A percentile compares a stretch with the other conserved stretches of the same genome.
Conservation (phyloP, 2,797 vertebrate genomes). For the Coracias cyanogaster region DNA sequence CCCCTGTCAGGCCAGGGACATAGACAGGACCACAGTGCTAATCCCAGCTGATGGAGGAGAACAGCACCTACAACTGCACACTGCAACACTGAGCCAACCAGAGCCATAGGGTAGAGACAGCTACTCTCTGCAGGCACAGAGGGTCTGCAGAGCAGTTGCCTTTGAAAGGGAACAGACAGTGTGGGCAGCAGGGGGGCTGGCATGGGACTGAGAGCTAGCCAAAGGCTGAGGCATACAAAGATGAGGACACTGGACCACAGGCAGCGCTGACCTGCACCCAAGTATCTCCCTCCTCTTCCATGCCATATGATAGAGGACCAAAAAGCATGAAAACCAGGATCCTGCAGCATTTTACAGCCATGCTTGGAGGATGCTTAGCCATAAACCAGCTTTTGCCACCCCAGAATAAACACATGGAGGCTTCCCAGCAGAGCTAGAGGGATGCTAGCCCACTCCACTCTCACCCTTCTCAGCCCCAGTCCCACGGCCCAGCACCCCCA, state of each 20-base stretch:
- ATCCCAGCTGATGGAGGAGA: background rate
- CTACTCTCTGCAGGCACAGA: background rate
- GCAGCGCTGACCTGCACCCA: background rate
- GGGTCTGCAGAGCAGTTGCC: background rate
- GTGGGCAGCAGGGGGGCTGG: background rate
- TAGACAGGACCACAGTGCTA: background rate
- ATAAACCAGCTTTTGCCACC: background rate
- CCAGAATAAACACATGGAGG: background rate
- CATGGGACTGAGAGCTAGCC: background rate
- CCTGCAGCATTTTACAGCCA: background rate
- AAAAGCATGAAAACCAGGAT: background rate
- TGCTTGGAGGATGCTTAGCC: background rate
- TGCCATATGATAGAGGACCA: background rate
- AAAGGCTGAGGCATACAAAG: background rate
- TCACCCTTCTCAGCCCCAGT: background rate
- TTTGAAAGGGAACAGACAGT: background rate
- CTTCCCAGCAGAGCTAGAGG: background rate
- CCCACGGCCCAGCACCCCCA: background rate
- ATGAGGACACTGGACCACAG: rapidly evolving
- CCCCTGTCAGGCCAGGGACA: background rate
- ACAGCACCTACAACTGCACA: background rate
- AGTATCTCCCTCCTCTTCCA: background rate
- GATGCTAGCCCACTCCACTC: background rate
- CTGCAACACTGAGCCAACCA: rapidly evolving
- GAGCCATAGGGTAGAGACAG: rapidly evolving